Base-by-base conservation (phyloP, 2,888 invertebrate genomes). In the Diaprepes abbreviatus region DNA sequence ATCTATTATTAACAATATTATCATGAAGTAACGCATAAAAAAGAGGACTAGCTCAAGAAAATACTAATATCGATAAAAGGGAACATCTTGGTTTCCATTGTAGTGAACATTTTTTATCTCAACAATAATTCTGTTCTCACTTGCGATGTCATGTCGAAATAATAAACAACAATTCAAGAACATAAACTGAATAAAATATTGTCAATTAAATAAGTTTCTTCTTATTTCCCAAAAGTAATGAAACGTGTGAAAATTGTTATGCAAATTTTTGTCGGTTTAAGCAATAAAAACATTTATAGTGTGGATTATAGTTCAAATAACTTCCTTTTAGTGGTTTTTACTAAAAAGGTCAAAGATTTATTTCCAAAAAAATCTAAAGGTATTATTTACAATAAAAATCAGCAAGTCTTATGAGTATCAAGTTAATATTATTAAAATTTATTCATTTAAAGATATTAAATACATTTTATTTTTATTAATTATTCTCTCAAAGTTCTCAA, bases 271-370 rank as follows among this genome's bases (percentile, higher is more conserved):
- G 50, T 36, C 58, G 50, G 16, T 45, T 48, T 43, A 21, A 50
- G 58, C 66, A 3, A 48, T 66, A 66, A 66, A 63, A 66, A 36
- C 66, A 35, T 66, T 66, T 66, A 66, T 52, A 28, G 66, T 59
- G 66, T 24, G 50, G 59, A 59, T 66, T 66, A 58, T 58, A 48
- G 66, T 33, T 36, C 24, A 24, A 65, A 65, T 48, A 57, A 65
- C 33, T 65, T 57, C 19, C 31, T 40, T 31, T 65, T 43, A 55
- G 45, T 45, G 31, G 28, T 57, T 35, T 55, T 65, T 21, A 28
- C 52, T 36, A 52, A 14, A 9, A 55, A 28, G 17, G 35, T 36
- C 14, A n/a, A 52, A 28, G 40, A 54, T 16, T 63, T 63, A 38
- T 63, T 52, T 63, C 6, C 16, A 40, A 9, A 17, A 40, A 17